Base-by-base conservation (phyloP, 2,888 invertebrate genomes). In the Acrobasis consociella region DNA sequence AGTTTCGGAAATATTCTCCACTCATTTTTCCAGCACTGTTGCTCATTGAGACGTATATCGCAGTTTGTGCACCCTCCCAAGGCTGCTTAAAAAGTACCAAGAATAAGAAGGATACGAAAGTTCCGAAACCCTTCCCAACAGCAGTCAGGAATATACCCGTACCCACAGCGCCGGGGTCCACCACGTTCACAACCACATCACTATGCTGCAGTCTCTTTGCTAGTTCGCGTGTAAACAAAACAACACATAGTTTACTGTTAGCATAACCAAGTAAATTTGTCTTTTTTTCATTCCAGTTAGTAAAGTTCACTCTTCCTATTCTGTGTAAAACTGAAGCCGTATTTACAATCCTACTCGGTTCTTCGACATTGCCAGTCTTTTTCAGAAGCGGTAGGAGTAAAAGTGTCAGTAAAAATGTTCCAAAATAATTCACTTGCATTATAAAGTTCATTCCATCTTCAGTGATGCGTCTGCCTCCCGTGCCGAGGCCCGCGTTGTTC, bases 381-480 rank as follows among this genome's bases (percentile, higher is more conserved):
- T 95, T 96, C 68, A 97, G 79, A 67, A 97, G 87, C 87, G 97
- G 97, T 71, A 97, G 94, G 49, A 99, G 93, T 42, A 99, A 94
- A 81, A 98, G 96, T 0, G 98, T 98, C 59, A 99, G 90, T 39
- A 99, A 92, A 82, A 98, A 99, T 10, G 97, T 97, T 0, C 99
- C 99, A 82, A 96, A 97, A 77, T 98, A 97, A 84, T 99, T 99
- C 2, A 98, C 97, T 58, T 97, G 98, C 96, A 98, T 97, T 10
- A 97, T 97, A 67, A 95, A 89, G 81, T 98, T 98, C 67, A 98
- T 86, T 1, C 96, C 97, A 77, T 98, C 98, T 73, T 95, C 94
- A 17, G 97, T 96, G 62, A 94, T 89, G 13, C 75, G 77, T 59
- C 89, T 94, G 9, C 86, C 88, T 64, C 95, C 94, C 0, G 94